Evolutionary conservation across 2,113 vertebrate species (phyloP).

Genomic region (Pithys albifrons): DNA sequence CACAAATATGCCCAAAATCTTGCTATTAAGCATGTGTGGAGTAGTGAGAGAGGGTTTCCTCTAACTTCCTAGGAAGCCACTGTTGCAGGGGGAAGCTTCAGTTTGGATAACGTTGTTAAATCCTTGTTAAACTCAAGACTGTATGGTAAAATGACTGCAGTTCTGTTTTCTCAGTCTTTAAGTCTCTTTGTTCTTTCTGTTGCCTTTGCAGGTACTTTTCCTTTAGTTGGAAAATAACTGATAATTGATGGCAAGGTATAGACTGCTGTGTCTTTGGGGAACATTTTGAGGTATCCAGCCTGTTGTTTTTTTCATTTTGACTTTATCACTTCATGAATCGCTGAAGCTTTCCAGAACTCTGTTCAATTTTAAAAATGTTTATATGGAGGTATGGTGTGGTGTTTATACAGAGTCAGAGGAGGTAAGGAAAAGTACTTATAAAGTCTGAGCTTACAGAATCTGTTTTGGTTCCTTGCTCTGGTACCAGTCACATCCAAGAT

Average conservation of each 20-base stretch:
- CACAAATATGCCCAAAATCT: not conserved
- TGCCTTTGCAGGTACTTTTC: not conserved
- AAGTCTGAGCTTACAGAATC: not conserved
- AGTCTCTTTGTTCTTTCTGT: not conserved
- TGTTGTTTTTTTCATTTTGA: not conserved
- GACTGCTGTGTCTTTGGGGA: not conserved
- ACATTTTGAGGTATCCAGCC: not conserved
- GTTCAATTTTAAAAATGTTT: not conserved
- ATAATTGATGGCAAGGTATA: not conserved
- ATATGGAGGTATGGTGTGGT: not conserved
- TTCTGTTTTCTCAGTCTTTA: not conserved
- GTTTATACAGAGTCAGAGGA: not conserved
- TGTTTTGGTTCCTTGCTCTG: not conserved
- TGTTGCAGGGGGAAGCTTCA: not conserved
- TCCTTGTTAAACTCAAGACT: not conserved
- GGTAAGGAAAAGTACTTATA: not conserved
- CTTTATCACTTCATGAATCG: not conserved
- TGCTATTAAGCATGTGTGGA: not conserved
- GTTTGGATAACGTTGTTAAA: not conserved
- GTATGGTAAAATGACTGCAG: not conserved
- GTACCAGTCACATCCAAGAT: not conserved
- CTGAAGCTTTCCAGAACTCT: not conserved
- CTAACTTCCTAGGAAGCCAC: not conserved
- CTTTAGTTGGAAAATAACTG: not conserved
- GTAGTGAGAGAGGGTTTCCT: not conserved